Conservation (phyloP, 2,888 invertebrate genomes). For the Alloplasta piceator region DNA sequence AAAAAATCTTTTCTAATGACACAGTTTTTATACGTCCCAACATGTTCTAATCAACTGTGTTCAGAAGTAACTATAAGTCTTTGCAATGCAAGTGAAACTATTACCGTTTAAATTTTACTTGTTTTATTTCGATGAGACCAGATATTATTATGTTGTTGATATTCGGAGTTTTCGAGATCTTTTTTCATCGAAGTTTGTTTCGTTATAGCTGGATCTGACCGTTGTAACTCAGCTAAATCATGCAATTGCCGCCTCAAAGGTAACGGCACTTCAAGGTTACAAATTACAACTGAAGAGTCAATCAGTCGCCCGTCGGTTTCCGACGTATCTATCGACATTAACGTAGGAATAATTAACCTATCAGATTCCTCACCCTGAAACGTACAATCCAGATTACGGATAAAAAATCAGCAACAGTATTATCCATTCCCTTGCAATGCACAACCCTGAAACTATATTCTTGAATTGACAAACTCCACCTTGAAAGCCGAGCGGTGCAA, state of each 20-base stretch:
- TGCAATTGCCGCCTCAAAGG: not conserved
- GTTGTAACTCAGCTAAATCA: not conserved
- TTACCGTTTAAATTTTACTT: not conserved
- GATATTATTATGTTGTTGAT: not conserved
- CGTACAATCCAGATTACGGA: constrained; percentile 63
- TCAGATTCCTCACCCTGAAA: constrained; percentile 21
- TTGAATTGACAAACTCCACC: constrained; percentile 71
- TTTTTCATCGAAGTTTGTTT: not conserved
- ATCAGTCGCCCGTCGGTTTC: not conserved
- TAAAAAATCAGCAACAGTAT: constrained; percentile 71
- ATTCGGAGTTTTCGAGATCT: not conserved
- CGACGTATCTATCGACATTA: not conserved
- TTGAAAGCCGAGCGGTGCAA: constrained; percentile 64
- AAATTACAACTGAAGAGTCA: not conserved
- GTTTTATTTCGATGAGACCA: not conserved
- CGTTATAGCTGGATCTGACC: not conserved
- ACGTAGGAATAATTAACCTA: not conserved
- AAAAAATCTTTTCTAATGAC: not conserved
- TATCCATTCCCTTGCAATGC: constrained; percentile 68
- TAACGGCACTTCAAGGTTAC: not conserved
- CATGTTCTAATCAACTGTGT: not conserved
- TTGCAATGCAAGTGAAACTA: not conserved
- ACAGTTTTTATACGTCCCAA: not conserved
- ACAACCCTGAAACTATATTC: constrained; percentile 65
- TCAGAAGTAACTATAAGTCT: not conserved